Evolutionary conservation across 2,888 invertebrate genomes (phyloP).

Genomic region (Diogma glabrata): DNA sequence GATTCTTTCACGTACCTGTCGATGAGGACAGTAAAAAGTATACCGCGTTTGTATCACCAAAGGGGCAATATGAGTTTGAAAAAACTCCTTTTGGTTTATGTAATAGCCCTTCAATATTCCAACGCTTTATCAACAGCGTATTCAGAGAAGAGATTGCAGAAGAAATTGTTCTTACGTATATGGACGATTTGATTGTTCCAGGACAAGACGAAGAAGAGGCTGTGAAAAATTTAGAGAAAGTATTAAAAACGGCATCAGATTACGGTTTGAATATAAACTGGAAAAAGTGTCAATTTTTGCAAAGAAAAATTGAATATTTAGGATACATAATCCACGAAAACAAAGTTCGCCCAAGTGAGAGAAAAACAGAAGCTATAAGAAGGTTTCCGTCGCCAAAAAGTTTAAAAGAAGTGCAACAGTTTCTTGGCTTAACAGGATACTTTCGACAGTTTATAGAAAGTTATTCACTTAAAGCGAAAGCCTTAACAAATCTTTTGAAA

Average conservation of each 20-base stretch:
- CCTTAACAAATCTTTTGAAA: neutral
- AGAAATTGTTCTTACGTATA: neutral
- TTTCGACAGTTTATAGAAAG: neutral
- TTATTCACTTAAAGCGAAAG: neutral
- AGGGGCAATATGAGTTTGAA: neutral
- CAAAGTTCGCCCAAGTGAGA: neutral
- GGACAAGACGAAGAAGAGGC: neutral
- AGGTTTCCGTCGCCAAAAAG: neutral
- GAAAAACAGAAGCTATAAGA: constrained; percentile 11
- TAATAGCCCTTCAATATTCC: neutral
- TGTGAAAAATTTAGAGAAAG: neutral
- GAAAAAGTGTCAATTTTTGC: neutral
- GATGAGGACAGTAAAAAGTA: neutral
- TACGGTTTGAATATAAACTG: constrained; percentile 4
- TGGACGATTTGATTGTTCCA: constrained; percentile 9
- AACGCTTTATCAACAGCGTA: neutral
- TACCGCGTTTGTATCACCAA: neutral
- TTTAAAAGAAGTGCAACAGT: neutral
- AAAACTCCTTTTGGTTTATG: neutral
- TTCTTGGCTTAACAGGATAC: neutral
- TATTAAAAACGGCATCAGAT: neutral
- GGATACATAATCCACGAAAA: neutral
- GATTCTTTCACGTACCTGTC: no score
- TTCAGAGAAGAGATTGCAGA: no score
- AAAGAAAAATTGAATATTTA: neutral